These are phyloP conservation scores for Congeria kusceri DNA, from an alignment of 2,888 invertebrate genomes.

Conservation along the genomic window DNA sequence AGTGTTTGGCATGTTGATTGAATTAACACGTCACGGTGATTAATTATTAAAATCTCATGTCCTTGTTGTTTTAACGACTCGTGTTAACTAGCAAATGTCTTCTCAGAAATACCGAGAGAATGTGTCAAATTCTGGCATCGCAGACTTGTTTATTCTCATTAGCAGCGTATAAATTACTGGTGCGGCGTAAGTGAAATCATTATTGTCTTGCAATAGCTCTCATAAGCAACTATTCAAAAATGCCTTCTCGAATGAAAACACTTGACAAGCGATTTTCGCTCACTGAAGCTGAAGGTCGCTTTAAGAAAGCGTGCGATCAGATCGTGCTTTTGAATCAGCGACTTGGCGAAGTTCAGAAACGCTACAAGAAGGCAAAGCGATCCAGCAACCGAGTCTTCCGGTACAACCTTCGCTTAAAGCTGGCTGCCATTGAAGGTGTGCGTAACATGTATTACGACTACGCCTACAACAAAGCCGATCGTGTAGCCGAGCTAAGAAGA, in stretches of 20 bases:
- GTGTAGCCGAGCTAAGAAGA: slow-evolving; percentile 64
- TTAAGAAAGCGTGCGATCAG: slow-evolving; percentile 74
- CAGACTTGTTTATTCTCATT: slow-evolving; percentile 9
- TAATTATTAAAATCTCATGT: slow-evolving; percentile 20
- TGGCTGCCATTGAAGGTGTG: slow-evolving; percentile 76
- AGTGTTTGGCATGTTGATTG: not conserved
- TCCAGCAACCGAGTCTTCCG: slow-evolving; percentile 71
- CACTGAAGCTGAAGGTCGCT: slow-evolving; percentile 63
- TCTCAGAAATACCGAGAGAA: slow-evolving; percentile 16
- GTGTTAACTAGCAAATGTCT: slow-evolving; percentile 42
- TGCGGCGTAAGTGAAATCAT: not conserved
- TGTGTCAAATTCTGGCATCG: slow-evolving; percentile 14
- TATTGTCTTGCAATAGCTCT: slow-evolving; percentile 20
- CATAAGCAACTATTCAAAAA: slow-evolving; percentile 16
- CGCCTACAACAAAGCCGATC: slow-evolving; percentile 73
- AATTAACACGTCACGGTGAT: slow-evolving; percentile 13
- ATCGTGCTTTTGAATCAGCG: slow-evolving; percentile 73
- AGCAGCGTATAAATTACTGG: slow-evolving; percentile 10
- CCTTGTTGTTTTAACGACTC: slow-evolving; percentile 38
- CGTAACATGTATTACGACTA: slow-evolving; percentile 78
- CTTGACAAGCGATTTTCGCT: slow-evolving; percentile 39
- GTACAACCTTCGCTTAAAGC: slow-evolving; percentile 72
- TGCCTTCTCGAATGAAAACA: slow-evolving; percentile 39
- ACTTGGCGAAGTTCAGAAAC: slow-evolving; percentile 67
- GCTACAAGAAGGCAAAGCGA: slow-evolving; percentile 71